Evolutionary conservation across 2,888 invertebrate species (phyloP).

Genomic region (Stenchaetothrips biformis): DNA sequence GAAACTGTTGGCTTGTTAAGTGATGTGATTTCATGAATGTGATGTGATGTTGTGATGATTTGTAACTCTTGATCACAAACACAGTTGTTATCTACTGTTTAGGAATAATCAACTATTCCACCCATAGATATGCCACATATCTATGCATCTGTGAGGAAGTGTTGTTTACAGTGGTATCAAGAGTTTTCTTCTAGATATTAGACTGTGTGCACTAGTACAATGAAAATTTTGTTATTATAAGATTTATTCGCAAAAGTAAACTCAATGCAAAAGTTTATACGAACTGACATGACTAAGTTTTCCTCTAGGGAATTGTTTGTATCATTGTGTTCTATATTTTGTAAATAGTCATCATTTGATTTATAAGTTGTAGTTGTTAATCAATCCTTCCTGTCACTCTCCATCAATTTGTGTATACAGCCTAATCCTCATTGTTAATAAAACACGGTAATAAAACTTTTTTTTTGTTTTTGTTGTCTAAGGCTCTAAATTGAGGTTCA

Average conservation of each 20-base stretch:
- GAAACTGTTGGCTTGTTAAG: not conserved
- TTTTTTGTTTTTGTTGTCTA: not conserved
- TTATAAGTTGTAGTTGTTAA: conserved; percentile 2
- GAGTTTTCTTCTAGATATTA: conserved; percentile 23
- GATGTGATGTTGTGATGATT: conserved; percentile 11
- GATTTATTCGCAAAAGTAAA: conserved; percentile 22
- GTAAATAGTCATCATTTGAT: conserved; percentile 19
- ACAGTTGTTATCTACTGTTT: conserved; percentile 12
- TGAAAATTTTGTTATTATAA: conserved; percentile 7
- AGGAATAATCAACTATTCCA: conserved; percentile 5
- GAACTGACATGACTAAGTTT: conserved; percentile 7
- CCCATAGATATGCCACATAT: conserved; percentile 16
- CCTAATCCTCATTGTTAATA: conserved; percentile 20
- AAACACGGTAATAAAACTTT: not conserved
- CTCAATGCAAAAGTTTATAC: conserved; percentile 9
- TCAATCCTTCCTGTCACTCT: conserved; percentile 12
- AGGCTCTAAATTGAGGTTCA: conserved; percentile 23
- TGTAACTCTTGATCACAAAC: conserved; percentile 23
- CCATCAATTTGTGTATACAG: not conserved
- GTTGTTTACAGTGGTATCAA: conserved; percentile 25
- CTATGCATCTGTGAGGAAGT: conserved; percentile 6
- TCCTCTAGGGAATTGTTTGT: conserved; percentile 10
- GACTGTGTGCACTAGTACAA: conserved; percentile 24
- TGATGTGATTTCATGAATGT: conserved; percentile 21
- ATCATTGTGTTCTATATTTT: conserved; percentile 22